Conservation (phyloP, 2,888 invertebrate genomes). For the Dinocampus coccinellae region DNA sequence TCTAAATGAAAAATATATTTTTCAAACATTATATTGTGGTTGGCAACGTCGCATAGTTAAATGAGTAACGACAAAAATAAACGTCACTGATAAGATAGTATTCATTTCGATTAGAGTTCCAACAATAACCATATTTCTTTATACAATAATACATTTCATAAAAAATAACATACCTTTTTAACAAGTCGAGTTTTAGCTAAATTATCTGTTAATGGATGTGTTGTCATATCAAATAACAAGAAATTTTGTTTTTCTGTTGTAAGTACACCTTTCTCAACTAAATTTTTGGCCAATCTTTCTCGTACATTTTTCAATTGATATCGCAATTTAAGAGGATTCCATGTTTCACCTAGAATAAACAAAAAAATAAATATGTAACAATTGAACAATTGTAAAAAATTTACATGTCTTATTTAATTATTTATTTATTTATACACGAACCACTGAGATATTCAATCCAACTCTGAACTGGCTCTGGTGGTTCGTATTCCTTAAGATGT, state of each 20-base stretch:
- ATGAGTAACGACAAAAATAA: neutral
- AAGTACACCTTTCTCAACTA: slow-evolving; percentile 98
- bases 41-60: neutral
- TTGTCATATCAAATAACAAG: slow-evolving; percentile 99
- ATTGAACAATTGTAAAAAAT: neutral
- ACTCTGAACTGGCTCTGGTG: slow-evolving; percentile 96
- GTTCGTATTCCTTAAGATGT: slow-evolving; percentile 98
- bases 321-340: slow-evolving; percentile 98
- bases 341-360: slow-evolving; percentile 88
- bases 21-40: neutral
- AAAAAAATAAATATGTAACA: neutral
- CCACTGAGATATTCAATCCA: slow-evolving; percentile 99
- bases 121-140: neutral
- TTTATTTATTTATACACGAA: slow-evolving; percentile 68
- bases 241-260: slow-evolving; percentile 99
- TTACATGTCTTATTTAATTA: neutral
- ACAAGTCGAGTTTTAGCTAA: slow-evolving; percentile 95
- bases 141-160: neutral
- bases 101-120: slow-evolving; percentile 32
- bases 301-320: slow-evolving; percentile 99
- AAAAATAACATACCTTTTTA: slow-evolving; percentile 82
- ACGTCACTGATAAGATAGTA: slow-evolving; percentile 40
- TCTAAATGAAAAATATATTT: slow-evolving; percentile 71
- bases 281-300: slow-evolving; percentile 98
- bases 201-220: slow-evolving; percentile 97